Evolutionary conservation across 2,797 vertebrate genomes (phyloP).

Genomic region (Choloepus didactylus): DNA sequence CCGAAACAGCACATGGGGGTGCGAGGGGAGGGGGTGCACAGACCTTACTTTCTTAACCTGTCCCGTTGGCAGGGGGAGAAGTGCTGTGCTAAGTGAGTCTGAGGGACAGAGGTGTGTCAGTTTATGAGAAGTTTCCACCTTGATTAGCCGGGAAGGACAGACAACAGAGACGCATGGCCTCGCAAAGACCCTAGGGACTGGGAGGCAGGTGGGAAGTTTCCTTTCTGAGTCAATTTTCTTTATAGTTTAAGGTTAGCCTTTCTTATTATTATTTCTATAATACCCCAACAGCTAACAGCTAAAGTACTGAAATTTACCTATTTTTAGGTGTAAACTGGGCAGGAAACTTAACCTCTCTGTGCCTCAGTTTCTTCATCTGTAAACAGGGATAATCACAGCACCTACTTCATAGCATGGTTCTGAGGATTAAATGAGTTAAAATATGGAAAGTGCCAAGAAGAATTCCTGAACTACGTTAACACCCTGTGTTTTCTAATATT

Average conservation of each 20-base stretch:
- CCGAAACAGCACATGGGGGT: neutral
- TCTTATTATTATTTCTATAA: neutral
- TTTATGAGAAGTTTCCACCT: neutral
- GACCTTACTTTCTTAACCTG: neutral
- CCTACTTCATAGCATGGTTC: neutral
- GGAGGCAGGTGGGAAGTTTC: neutral
- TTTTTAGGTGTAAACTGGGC: neutral
- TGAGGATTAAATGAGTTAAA: constrained; percentile 10
- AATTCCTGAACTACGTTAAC: neutral
- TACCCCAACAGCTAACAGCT: neutral
- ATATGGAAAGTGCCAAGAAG: neutral
- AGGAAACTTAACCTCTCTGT: neutral
- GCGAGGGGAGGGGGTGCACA: rapidly evolving
- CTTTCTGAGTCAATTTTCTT: neutral
- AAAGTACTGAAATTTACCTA: neutral
- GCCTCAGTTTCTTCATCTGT: neutral
- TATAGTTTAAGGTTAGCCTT: neutral
- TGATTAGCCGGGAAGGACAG: neutral
- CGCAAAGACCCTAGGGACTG: neutral
- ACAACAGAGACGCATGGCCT: neutral
- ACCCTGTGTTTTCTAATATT: neutral
- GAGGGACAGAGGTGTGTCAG: neutral
- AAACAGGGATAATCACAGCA: neutral
- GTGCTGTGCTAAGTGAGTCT: neutral
- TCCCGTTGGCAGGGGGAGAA: neutral